phyloP scores from a whole-genome alignment of 2,888 invertebrate genomes.

The Beris morrisii region DNA sequence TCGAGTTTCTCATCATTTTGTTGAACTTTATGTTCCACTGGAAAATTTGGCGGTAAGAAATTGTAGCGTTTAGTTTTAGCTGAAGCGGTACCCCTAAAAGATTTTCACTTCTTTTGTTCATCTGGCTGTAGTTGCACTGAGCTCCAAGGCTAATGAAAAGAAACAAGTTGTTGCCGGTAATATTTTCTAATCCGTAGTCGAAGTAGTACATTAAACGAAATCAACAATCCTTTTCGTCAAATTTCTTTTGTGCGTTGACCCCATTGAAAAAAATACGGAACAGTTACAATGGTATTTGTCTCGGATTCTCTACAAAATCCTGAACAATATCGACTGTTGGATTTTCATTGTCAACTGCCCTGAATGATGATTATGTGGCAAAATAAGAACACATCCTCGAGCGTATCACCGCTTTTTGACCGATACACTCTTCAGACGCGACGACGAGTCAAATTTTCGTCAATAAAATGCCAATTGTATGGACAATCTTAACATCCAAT shows the following conservation, averaged over 20 bases:
- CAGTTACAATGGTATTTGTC: too few relatives aligned
- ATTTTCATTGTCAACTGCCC: neutral
- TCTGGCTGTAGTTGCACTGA: too few relatives aligned
- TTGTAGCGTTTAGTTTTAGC: neutral
- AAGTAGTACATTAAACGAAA: too few relatives aligned
- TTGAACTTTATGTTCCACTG: slow-evolving; percentile 7
- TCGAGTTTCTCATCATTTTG: neutral
- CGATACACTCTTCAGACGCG: neutral
- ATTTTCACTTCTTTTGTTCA: too few relatives aligned
- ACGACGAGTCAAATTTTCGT: slow-evolving; percentile 15
- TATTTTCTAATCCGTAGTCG: too few relatives aligned
- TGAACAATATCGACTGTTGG: slow-evolving; percentile 17
- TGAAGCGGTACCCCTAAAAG: too few relatives aligned
- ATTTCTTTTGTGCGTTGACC: slow-evolving; percentile 12
- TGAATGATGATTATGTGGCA: slow-evolving; percentile 17
- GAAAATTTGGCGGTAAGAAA: slow-evolving; percentile 14
- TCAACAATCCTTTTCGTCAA: too few relatives aligned
- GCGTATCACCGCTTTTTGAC: slow-evolving; percentile 15
- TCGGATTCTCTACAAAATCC: neutral
- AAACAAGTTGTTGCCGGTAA: too few relatives aligned
- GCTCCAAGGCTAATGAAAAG: too few relatives aligned
- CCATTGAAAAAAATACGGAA: neutral
- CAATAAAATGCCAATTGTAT: slow-evolving; percentile 27
- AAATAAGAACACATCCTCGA: slow-evolving; percentile 23
- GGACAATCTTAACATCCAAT: slow-evolving; percentile 4